Evolutionary conservation across 2,888 invertebrate species (phyloP).

Genomic region (Aphodius granarius): DNA sequence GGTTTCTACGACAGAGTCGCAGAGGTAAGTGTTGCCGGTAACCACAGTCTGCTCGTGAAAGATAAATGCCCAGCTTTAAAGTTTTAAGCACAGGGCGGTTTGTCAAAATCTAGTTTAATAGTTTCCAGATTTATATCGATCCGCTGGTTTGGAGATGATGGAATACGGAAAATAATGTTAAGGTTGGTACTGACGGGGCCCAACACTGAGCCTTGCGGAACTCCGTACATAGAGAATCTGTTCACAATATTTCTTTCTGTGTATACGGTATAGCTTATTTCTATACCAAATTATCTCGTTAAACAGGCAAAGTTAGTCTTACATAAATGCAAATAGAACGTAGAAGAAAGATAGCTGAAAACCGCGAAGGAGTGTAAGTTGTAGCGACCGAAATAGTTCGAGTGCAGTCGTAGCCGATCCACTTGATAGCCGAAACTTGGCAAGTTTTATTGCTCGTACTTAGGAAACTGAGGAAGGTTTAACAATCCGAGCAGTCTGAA

Average conservation of each 20-base stretch:
- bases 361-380: not conserved
- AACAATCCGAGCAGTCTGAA: constrained; percentile 3
- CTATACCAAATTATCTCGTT: not conserved
- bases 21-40: not conserved
- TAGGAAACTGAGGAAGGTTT: not conserved
- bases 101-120: too few species aligned
- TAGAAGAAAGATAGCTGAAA: not conserved
- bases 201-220: too few species aligned
- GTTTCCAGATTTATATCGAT: too few species aligned
- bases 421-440: constrained; percentile 3
- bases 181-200: too few species aligned
- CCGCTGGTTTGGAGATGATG: not conserved
- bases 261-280: too few species aligned
- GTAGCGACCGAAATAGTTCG: not conserved
- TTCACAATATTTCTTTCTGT: too few species aligned
- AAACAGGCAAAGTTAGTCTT: not conserved
- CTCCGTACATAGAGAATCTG: too few species aligned
- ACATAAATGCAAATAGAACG: not conserved
- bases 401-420: not conserved
- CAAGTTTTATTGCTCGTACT: not conserved
- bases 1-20: too few species aligned
- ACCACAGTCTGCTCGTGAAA: not conserved
- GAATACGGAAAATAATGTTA: too few species aligned
- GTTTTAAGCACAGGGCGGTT: not conserved
- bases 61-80: not conserved